These are phyloP conservation scores for Acheta domesticus DNA, from an alignment of 2,888 invertebrate species.

Conservation along the genomic window DNA sequence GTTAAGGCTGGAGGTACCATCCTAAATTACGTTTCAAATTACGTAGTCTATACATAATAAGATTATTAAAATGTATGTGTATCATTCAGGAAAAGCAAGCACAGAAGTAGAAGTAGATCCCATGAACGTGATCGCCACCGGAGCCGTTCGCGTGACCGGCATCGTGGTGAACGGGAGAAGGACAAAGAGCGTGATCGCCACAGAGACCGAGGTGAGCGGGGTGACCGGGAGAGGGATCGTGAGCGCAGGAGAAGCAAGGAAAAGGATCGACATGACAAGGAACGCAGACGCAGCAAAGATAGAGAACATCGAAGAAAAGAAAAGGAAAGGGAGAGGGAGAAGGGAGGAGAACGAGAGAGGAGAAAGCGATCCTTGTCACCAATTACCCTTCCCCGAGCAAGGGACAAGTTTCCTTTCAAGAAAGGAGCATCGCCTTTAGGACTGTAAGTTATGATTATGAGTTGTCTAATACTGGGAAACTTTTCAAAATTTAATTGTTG, in stretches of 20 bases:
- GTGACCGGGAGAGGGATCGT: slow-evolving; percentile 41
- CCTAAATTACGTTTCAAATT: no score
- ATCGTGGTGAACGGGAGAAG: slow-evolving; percentile 43
- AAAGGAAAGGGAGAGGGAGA: slow-evolving; percentile 44
- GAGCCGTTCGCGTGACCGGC: slow-evolving; percentile 44
- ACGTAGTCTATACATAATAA: no score
- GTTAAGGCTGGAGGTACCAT: no score
- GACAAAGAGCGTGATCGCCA: slow-evolving; percentile 41
- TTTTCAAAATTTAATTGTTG: no score
- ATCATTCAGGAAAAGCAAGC: slow-evolving; percentile 46
- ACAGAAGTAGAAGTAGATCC: slow-evolving; percentile 50
- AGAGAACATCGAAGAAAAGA: slow-evolving; percentile 48
- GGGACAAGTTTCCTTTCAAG: slow-evolving; percentile 47
- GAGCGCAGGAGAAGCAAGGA: slow-evolving; percentile 45
- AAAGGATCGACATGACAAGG: slow-evolving; percentile 44
- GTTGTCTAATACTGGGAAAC: no score
- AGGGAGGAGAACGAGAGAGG: slow-evolving; percentile 45
- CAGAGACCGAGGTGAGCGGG: slow-evolving; percentile 42
- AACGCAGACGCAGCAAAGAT: slow-evolving; percentile 37
- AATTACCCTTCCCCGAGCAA: slow-evolving; percentile 47
- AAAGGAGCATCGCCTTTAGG: slow-evolving; percentile 49
- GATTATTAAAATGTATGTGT: no score
- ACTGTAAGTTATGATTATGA: slow-evolving; percentile 44
- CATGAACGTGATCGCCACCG: slow-evolving; percentile 51
- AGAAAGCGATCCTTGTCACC: slow-evolving; percentile 42